These are phyloP conservation scores for Phrynosoma platyrhinos DNA, from an alignment of 2,113 vertebrate genomes.

Conservation along the genomic window DNA sequence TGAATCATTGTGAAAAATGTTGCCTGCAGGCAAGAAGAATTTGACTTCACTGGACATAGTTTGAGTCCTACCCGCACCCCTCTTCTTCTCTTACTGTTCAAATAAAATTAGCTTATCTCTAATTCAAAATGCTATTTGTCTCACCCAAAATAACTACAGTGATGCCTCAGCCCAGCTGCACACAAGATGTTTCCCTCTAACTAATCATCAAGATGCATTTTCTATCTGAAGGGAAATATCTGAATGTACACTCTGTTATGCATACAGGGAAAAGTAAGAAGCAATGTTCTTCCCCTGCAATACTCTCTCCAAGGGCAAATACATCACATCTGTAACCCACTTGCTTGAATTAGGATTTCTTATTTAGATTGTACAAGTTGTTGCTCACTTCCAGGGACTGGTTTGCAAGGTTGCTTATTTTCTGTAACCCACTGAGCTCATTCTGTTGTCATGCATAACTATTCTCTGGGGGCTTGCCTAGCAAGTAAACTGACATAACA, in stretches of 20 bases:
- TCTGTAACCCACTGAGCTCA: too few relatives aligned
- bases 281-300: not conserved
- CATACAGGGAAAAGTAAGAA: not conserved
- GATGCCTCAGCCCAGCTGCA: not conserved
- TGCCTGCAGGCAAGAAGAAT: not conserved
- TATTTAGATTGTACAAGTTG: not conserved
- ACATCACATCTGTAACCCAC: not conserved
- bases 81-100: not conserved
- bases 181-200: not conserved
- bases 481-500: too few relatives aligned
- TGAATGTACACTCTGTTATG: not conserved
- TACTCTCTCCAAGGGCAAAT: slow-evolving; percentile 1
- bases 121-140: not conserved
- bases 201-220: not conserved
- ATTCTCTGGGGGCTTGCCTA: too few relatives aligned
- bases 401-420: too few relatives aligned
- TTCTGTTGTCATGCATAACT: too few relatives aligned
- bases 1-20: not conserved
- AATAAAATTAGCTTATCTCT: slow-evolving; percentile 9
- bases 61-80: not conserved
- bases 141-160: not conserved
- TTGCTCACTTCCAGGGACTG: not conserved
- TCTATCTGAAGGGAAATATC: not conserved
- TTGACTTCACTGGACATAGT: not conserved
- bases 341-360: not conserved